Conservation (phyloP, 1,140 invertebrate genomes). For the Hyles euphorbiae region DNA sequence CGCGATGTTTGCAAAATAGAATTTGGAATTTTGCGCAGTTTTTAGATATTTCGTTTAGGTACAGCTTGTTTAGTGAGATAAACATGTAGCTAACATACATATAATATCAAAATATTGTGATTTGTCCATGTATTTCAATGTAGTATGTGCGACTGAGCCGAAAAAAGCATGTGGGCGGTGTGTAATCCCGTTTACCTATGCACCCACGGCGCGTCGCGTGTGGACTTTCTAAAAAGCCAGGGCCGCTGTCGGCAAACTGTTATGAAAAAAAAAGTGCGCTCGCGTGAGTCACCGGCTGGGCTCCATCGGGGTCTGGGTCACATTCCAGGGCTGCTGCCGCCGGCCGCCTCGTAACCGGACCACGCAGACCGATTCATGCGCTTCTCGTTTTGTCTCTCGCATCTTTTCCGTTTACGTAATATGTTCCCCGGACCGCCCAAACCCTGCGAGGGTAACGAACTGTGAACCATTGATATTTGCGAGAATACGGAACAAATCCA, state of each 20-base stretch:
- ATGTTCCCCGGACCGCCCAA: conserved; percentile 9
- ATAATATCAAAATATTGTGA: no score
- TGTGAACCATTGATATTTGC: no score
- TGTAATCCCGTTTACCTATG: conserved; percentile 49
- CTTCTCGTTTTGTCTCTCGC: conserved; percentile 15
- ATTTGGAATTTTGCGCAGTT: no score
- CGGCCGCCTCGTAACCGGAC: conserved; percentile 56
- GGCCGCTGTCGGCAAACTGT: conserved; percentile 25
- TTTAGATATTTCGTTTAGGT: no score
- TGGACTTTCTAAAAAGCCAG: conserved; percentile 56
- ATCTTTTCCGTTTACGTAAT: conserved; percentile 19
- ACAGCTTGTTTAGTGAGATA: no score
- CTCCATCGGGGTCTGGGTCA: conserved; percentile 65
- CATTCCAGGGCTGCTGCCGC: conserved; percentile 57
- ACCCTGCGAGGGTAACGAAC: conserved; percentile 1
- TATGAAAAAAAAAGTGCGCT: conserved; percentile 42
- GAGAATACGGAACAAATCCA: no score
- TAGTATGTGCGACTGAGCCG: conserved; percentile 29
- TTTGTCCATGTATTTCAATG: conserved; percentile 11
- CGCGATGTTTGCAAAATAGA: no score
- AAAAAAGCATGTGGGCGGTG: conserved; percentile 34
- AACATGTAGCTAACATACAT: no score
- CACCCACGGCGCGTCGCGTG: conserved; percentile 36
- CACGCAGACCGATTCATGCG: conserved; percentile 26
- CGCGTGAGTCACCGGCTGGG: conserved; percentile 57